Evolutionary conservation across 2,888 invertebrate species (phyloP).

Genomic region (Trissonchulus sp.): DNA sequence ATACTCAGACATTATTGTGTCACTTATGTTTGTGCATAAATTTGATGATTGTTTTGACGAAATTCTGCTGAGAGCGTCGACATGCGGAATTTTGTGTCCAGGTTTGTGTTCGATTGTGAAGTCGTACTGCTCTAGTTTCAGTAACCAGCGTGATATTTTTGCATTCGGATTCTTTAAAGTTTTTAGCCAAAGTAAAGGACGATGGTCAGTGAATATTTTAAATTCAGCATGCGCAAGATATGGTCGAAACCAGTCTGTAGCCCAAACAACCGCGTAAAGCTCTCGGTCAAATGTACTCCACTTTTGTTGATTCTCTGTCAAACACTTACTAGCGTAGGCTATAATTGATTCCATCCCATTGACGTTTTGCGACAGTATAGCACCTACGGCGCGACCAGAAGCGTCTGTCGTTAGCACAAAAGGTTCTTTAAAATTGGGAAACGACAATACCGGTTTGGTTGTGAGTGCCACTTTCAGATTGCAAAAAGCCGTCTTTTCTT

Average conservation of each 20-base stretch:
- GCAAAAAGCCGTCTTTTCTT: too few species aligned
- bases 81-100: slow-evolving; percentile 52
- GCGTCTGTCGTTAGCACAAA: slow-evolving; percentile 41
- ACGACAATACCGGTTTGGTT: too few species aligned
- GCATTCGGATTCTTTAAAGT: slow-evolving; percentile 53
- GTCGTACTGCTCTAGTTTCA: slow-evolving; percentile 53
- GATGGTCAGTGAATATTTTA: slow-evolving; percentile 31
- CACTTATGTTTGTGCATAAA: too few species aligned
- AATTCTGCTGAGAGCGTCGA: slow-evolving; percentile 52
- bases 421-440: too few species aligned
- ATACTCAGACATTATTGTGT: too few species aligned
- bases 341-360: slow-evolving; percentile 36
- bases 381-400: slow-evolving; percentile 40
- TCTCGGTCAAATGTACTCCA: slow-evolving; percentile 40
- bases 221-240: slow-evolving; percentile 28
- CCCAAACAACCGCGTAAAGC: slow-evolving; percentile 39
- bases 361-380: slow-evolving; percentile 38
- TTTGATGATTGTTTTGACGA: too few species aligned
- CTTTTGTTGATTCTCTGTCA: slow-evolving; percentile 36
- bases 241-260: slow-evolving; percentile 30
- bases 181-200: slow-evolving; percentile 36
- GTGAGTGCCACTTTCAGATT: too few species aligned
- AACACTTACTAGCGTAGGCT: slow-evolving; percentile 39
- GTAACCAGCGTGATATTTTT: slow-evolving; percentile 55
- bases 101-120: slow-evolving; percentile 52